Conservation (phyloP, 2,888 invertebrate genomes). For the Eledona agricola region DNA sequence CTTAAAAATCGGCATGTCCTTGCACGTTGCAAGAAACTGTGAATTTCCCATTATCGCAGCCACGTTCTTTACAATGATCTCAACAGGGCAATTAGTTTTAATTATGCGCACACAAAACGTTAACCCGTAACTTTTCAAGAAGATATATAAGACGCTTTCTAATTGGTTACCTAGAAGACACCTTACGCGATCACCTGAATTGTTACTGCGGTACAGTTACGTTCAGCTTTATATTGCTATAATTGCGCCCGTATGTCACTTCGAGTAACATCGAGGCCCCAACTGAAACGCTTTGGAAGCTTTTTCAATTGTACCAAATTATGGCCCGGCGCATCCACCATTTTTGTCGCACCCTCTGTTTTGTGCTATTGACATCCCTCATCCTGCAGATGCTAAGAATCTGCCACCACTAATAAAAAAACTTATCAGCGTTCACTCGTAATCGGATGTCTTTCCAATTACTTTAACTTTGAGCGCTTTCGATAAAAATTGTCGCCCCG, state of each 20-base stretch:
- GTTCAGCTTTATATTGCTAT: constrained; percentile 37
- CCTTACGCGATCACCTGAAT: constrained; percentile 43
- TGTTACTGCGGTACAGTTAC: constrained; percentile 43
- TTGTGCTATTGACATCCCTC: no score
- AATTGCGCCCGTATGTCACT: constrained; percentile 37
- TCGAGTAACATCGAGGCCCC: constrained; percentile 14
- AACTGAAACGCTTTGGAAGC: neutral
- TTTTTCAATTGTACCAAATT: no score
- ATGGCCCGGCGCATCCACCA: no score
- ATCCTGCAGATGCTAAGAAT: constrained; percentile 8
- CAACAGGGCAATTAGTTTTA: constrained; percentile 55
- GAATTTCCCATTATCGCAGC: constrained; percentile 45
- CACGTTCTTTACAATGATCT: constrained; percentile 46
- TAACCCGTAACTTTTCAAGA: constrained; percentile 48
- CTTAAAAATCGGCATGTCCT: no score
- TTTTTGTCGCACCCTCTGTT: no score
- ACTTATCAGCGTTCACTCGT: constrained; percentile 17
- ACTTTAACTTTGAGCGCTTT: constrained; percentile 10
- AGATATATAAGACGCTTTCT: constrained; percentile 52
- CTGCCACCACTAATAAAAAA: constrained; percentile 11
- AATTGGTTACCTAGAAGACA: constrained; percentile 51
- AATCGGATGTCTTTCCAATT: constrained; percentile 13
- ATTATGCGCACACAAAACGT: constrained; percentile 49
- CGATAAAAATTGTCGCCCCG: constrained; percentile 34
- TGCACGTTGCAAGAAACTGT: constrained; percentile 35